These are phyloP conservation scores for Ceratosolen solmsi DNA, from an alignment of 1,140 invertebrate species.

Conservation along the genomic window DNA sequence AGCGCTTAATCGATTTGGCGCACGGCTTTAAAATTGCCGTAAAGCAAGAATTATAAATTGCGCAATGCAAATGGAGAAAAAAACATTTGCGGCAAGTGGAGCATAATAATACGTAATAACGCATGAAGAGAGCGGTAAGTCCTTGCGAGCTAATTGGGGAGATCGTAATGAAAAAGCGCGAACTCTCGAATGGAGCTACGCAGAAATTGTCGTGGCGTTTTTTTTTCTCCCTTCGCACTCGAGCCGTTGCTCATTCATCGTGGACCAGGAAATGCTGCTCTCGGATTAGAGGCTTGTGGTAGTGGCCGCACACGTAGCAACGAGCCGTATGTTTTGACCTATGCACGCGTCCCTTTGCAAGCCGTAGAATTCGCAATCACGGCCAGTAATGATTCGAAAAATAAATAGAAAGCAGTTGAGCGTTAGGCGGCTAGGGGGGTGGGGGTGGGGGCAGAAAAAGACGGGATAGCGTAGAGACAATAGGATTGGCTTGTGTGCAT, in stretches of 20 bases:
- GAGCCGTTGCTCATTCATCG: constrained; percentile 9
- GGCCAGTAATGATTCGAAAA: constrained; percentile 37
- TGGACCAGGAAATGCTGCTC: constrained; percentile 26
- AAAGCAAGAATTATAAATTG: neutral
- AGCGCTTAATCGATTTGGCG: neutral
- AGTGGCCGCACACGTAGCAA: neutral
- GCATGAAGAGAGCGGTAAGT: neutral
- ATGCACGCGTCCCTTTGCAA: constrained; percentile 9
- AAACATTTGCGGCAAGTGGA: neutral
- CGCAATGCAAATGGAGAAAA: neutral
- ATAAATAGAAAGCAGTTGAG: constrained; percentile 32
- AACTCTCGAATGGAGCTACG: neutral
- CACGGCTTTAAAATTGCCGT: neutral
- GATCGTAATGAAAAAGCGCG: neutral
- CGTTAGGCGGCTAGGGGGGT: neutral
- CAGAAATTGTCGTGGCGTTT: constrained; percentile 27
- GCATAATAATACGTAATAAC: neutral
- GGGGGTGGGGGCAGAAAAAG: neutral
- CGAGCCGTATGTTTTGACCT: constrained; percentile 1
- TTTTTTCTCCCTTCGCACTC: constrained; percentile 14
- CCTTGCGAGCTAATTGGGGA: constrained; percentile 3
- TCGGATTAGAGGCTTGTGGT: too few relatives aligned
- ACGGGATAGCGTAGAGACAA: neutral
- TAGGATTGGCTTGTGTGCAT: neutral
- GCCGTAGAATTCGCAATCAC: constrained; percentile 33